These are phyloP conservation scores for Sarcophaga subvicina DNA, from an alignment of 2,888 invertebrate genomes.

Conservation along the genomic window DNA sequence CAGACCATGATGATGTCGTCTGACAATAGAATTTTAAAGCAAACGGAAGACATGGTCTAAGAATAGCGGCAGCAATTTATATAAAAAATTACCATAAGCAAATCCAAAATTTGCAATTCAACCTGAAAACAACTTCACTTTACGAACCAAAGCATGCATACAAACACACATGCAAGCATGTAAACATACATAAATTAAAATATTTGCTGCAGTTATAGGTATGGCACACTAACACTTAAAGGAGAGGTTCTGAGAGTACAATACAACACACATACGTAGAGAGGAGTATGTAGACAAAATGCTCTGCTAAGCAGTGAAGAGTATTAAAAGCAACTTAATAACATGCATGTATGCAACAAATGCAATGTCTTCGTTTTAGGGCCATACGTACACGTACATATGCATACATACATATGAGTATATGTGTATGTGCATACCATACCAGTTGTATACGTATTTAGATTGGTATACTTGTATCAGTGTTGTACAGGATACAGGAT, in stretches of 20 bases:
- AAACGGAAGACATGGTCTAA: neutral
- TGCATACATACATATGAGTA: neutral
- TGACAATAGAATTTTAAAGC: slow-evolving; percentile 35
- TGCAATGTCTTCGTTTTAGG: too few relatives aligned
- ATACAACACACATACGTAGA: too few relatives aligned
- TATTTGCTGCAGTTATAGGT: too few relatives aligned
- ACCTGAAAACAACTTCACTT: slow-evolving; percentile 55
- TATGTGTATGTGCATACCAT: neutral
- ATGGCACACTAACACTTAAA: too few relatives aligned
- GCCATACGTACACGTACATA: neutral
- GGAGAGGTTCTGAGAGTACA: too few relatives aligned
- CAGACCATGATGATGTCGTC: too few relatives aligned
- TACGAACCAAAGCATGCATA: too few relatives aligned
- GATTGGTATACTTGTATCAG: slow-evolving; percentile 23
- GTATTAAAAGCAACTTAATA: neutral
- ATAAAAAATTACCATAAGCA: slow-evolving; percentile 53
- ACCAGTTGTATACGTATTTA: neutral
- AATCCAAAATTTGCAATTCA: slow-evolving; percentile 60
- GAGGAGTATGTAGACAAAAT: too few relatives aligned
- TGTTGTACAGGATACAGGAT: slow-evolving; percentile 70
- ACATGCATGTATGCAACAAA: too few relatives aligned
- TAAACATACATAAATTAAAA: too few relatives aligned
- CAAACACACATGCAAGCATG: too few relatives aligned
- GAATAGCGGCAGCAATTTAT: slow-evolving; percentile 28
- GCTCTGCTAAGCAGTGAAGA: neutral